These are phyloP conservation scores for Magallana nippona DNA, from an alignment of 2,888 invertebrate species.

Conservation along the genomic window DNA sequence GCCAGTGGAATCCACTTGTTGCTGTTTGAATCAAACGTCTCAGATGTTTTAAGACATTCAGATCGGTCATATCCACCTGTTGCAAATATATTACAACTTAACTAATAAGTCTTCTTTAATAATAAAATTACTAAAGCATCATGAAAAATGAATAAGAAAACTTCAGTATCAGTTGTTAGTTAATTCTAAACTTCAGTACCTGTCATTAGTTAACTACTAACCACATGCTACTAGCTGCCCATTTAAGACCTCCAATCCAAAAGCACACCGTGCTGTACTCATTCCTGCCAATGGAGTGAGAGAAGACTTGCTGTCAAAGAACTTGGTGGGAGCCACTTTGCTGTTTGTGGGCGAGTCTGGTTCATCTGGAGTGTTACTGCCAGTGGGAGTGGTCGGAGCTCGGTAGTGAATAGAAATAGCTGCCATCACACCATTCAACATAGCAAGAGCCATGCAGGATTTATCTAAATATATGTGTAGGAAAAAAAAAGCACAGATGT, in stretches of 20 bases:
- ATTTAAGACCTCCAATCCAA: constrained; percentile 87
- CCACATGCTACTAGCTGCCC: constrained; percentile 89
- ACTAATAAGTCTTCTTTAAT: background rate
- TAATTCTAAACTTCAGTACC: constrained; percentile 73
- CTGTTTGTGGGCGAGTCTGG: constrained; percentile 68
- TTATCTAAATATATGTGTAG: constrained; percentile 66
- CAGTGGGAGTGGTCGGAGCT: constrained; percentile 46
- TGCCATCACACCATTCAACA: constrained; percentile 84
- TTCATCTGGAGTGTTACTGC: constrained; percentile 67
- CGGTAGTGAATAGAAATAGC: constrained; percentile 82
- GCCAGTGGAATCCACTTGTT: constrained; percentile 87
- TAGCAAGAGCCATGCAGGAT: constrained; percentile 83
- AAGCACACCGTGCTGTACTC: constrained; percentile 87
- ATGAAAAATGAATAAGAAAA: background rate
- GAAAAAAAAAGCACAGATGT: background rate
- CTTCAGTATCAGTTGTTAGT: constrained; percentile 78
- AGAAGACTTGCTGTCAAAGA: constrained; percentile 53
- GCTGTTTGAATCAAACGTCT: constrained; percentile 86
- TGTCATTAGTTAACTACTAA: constrained; percentile 66
- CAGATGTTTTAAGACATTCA: constrained; percentile 88
- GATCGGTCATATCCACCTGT: constrained; percentile 90
- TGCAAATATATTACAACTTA: constrained; percentile 15
- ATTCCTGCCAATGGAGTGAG: constrained; percentile 82
- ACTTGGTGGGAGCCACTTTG: constrained; percentile 55
- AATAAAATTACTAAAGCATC: too few species aligned